Conservation (phyloP, 1,140 invertebrate species). For the Mya arenaria region DNA sequence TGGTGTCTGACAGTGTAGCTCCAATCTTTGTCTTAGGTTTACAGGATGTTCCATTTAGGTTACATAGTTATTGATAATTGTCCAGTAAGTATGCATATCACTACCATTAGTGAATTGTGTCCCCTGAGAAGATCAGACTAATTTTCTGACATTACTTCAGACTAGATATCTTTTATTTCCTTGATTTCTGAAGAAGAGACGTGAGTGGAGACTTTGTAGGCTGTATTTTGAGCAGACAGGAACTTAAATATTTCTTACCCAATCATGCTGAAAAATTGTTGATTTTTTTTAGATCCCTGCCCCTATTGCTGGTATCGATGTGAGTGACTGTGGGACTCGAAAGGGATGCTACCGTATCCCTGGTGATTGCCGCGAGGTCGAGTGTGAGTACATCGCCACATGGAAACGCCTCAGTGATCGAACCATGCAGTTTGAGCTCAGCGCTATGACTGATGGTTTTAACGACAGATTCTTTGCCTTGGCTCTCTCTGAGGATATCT, state of each 20-base stretch:
- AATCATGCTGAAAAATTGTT: too few species aligned
- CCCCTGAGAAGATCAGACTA: too few species aligned
- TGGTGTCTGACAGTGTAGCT: too few species aligned
- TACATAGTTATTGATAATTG: too few species aligned
- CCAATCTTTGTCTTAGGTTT: too few species aligned
- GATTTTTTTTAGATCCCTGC: slow-evolving; percentile 33
- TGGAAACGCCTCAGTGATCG: slow-evolving; percentile 61
- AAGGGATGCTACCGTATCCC: slow-evolving; percentile 79
- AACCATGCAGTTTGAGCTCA: slow-evolving; percentile 67
- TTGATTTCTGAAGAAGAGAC: too few species aligned
- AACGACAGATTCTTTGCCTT: slow-evolving; percentile 72
- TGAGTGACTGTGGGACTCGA: slow-evolving; percentile 68
- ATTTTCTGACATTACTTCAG: too few species aligned
- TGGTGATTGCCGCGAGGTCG: slow-evolving; percentile 70
- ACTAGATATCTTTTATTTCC: too few species aligned
- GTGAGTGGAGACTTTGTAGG: too few species aligned
- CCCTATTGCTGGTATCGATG: slow-evolving; percentile 59
- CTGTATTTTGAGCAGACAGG: not conserved
- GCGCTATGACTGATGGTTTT: slow-evolving; percentile 67
- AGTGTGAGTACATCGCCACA: slow-evolving; percentile 78
- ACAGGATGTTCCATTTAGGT: too few species aligned
- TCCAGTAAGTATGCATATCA: too few species aligned
- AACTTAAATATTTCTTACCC: not conserved
- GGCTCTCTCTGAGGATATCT: slow-evolving; percentile 70
- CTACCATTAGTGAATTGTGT: too few species aligned